These are phyloP conservation scores for Drosophila bocki DNA, from an alignment of 1,140 invertebrate genomes.

Conservation along the genomic window DNA sequence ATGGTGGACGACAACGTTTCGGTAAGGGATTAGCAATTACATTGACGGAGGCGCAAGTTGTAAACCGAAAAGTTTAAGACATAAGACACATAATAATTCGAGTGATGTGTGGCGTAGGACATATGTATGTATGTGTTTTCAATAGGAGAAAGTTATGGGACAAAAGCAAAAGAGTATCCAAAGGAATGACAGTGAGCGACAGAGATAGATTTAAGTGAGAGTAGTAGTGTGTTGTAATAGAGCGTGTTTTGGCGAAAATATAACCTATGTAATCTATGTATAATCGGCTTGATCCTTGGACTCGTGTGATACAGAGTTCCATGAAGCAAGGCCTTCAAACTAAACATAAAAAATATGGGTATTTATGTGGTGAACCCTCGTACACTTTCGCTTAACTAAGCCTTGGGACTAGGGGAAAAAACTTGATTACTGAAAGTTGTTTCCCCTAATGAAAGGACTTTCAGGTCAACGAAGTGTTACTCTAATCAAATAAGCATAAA, in stretches of 20 bases:
- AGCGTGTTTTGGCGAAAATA: conserved; percentile 13
- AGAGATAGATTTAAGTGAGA: conserved; percentile 19
- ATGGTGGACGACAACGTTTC: conserved; percentile 33
- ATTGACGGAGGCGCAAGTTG: conserved; percentile 45
- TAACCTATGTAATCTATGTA: conserved; percentile 19
- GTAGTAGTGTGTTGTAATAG: background rate
- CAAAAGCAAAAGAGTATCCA: conserved; percentile 29
- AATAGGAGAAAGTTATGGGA: conserved; percentile 58
- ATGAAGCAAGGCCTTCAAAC: conserved; percentile 12
- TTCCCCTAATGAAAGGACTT: background rate
- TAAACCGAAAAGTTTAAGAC: conserved; percentile 52
- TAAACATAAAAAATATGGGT: conserved; percentile 21
- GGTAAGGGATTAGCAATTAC: conserved; percentile 37
- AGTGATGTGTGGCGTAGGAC: conserved; percentile 39
- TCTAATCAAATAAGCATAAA: conserved; percentile 18
- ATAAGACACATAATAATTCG: conserved; percentile 39
- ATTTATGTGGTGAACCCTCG: conserved; percentile 6
- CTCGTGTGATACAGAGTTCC: conserved; percentile 1
- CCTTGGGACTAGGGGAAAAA: background rate
- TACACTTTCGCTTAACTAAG: background rate
- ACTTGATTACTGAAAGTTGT: background rate
- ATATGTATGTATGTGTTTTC: conserved; percentile 43
- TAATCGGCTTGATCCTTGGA: conserved; percentile 19
- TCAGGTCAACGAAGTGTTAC: conserved; percentile 2
- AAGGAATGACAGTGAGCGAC: conserved; percentile 40